phyloP scores from a whole-genome alignment of 2,113 vertebrate species.

The Antechinus flavipes region DNA sequence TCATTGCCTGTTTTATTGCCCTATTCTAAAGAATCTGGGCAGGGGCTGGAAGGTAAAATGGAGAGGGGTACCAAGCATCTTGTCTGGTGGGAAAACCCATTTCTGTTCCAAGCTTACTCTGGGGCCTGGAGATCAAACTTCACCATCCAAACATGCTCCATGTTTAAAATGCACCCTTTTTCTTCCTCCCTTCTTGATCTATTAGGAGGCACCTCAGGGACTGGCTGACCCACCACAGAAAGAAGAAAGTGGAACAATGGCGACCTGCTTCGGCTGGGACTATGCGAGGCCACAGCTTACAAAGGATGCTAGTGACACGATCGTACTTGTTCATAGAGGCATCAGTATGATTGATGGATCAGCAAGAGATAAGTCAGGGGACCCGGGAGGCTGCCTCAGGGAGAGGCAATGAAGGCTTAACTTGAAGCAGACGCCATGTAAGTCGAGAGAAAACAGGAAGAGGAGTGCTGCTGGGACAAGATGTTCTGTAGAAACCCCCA shows the following conservation, averaged over 20 bases:
- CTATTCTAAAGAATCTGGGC: neutral
- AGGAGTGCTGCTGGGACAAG: neutral
- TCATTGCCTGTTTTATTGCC: too few species aligned
- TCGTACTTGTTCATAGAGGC: neutral
- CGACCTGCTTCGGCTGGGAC: neutral
- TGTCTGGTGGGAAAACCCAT: neutral
- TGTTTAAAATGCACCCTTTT: neutral
- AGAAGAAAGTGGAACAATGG: neutral
- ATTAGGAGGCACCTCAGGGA: neutral
- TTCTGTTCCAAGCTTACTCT: too few species aligned
- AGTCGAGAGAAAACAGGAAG: too few species aligned
- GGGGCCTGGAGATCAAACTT: neutral
- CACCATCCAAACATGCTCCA: neutral
- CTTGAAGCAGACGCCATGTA: too few species aligned
- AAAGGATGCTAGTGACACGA: neutral
- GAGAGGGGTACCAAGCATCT: neutral
- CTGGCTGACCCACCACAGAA: neutral
- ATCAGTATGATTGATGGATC: neutral
- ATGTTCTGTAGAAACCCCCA: neutral
- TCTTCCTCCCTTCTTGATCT: neutral
- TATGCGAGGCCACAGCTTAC: neutral
- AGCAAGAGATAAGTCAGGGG: too few species aligned
- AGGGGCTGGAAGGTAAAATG: neutral
- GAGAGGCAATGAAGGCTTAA: too few species aligned
- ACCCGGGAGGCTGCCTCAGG: too few species aligned